Evolutionary conservation across 2,113 vertebrate species (phyloP).

Genomic region (Xyliphius kryptos): DNA sequence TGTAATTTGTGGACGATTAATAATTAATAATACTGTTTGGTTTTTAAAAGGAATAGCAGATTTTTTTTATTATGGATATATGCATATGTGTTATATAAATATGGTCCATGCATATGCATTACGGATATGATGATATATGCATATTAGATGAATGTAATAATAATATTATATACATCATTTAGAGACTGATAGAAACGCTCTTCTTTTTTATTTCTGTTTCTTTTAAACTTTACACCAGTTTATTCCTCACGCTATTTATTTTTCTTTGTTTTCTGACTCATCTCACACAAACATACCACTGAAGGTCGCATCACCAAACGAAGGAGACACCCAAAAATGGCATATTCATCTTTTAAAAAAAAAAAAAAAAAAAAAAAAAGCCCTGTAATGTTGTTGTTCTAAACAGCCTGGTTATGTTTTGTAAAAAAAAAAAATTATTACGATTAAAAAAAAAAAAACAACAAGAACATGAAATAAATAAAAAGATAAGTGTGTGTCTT

Average conservation of each 20-base stretch:
- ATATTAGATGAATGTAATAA: conserved; percentile 25
- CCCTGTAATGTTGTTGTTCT: conserved; percentile 71
- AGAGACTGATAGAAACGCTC: conserved; percentile 52
- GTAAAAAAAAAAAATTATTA: conserved; percentile 56
- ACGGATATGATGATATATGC: conserved; percentile 21
- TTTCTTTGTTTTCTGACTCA: neutral
- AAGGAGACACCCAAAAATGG: conserved; percentile 45
- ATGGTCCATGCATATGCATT: conserved; percentile 11
- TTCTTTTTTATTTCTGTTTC: conserved; percentile 56
- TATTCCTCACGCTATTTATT: conserved; percentile 26
- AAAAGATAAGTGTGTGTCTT: no score
- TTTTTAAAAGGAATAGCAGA: conserved; percentile 57
- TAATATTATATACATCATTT: conserved; percentile 55
- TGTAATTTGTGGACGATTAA: conserved; percentile 68
- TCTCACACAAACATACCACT: conserved; percentile 36
- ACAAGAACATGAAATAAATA: no score
- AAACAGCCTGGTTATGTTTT: conserved; percentile 70
- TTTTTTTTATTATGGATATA: conserved; percentile 39
- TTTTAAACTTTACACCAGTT: conserved; percentile 55
- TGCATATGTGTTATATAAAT: conserved; percentile 19
- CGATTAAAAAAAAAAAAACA: conserved; percentile 56
- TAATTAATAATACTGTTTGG: no score
- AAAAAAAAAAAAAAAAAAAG: no score
- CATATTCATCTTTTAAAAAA: conserved; percentile 52
- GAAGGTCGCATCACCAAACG: conserved; percentile 53